Conservation (phyloP, 2,797 vertebrate species). For the Corythornis leucogaster region DNA sequence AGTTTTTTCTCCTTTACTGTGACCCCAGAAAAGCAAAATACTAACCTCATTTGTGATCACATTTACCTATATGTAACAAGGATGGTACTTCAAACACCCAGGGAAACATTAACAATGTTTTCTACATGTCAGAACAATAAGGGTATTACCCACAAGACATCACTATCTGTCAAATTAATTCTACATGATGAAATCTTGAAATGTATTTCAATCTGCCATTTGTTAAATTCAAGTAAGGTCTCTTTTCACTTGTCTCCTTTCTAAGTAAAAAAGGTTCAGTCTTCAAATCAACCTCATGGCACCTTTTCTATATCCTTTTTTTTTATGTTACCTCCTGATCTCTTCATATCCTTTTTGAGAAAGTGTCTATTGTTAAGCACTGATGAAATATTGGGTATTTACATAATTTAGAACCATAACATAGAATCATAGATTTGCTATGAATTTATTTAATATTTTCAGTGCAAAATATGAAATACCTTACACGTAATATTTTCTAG, state of each 20-base stretch:
- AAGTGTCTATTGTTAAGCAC: background rate
- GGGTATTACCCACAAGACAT: background rate
- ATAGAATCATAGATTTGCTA: background rate
- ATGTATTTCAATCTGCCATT: background rate
- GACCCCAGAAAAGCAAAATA: background rate
- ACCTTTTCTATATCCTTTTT: background rate
- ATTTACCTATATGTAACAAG: background rate
- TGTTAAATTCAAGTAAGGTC: background rate
- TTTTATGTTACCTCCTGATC: background rate
- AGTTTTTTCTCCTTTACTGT: background rate
- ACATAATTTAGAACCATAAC: background rate
- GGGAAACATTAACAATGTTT: background rate
- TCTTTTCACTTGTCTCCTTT: background rate
- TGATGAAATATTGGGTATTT: background rate
- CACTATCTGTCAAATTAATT: background rate
- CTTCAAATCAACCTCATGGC: background rate
- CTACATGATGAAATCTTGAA: background rate
- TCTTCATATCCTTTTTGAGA: background rate
- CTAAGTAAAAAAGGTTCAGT: background rate
- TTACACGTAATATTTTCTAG: background rate
- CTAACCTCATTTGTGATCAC: background rate
- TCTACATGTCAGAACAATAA: background rate
- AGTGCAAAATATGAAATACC: background rate
- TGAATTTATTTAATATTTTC: background rate
- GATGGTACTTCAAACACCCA: background rate